phyloP scores from a whole-genome alignment of 2,113 vertebrate species.

The Sapajus apella region DNA sequence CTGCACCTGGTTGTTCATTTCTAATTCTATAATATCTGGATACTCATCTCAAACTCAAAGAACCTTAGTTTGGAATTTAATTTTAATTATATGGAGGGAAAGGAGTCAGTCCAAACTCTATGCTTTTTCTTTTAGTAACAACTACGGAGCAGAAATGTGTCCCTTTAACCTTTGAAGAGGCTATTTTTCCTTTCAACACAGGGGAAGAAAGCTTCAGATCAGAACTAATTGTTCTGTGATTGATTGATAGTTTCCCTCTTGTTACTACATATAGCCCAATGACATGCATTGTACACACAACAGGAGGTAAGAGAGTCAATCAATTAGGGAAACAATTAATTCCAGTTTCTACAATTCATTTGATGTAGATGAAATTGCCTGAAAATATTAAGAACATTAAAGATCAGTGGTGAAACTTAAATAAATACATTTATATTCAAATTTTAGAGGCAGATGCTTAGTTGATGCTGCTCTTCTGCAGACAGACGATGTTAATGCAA shows the following conservation, averaged over 20 bases:
- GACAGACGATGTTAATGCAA: constrained; percentile 62
- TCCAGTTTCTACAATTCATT: constrained; percentile 76
- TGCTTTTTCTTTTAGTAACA: not conserved
- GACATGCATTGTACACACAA: constrained; percentile 68
- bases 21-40: not conserved
- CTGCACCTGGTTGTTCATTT: no score
- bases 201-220: constrained; percentile 61
- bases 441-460: constrained; percentile 49
- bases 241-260: constrained; percentile 79
- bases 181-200: constrained; percentile 60
- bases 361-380: constrained; percentile 75
- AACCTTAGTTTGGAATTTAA: constrained; percentile 25
- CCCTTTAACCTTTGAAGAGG: constrained; percentile 62
- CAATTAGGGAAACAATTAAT: constrained; percentile 82
- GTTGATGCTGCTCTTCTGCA: not conserved
- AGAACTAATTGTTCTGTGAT: constrained; percentile 80
- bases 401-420: constrained; percentile 70
- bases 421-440: constrained; percentile 56
- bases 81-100: not conserved
- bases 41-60: not conserved
- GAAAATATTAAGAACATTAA: constrained; percentile 62
- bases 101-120: not conserved
- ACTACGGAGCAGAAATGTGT: not conserved
- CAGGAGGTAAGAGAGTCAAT: constrained; percentile 69
- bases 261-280: constrained; percentile 49